phyloP scores from a whole-genome alignment of 92 coral and sea anemone species.

The Meandrina meandrites region DNA sequence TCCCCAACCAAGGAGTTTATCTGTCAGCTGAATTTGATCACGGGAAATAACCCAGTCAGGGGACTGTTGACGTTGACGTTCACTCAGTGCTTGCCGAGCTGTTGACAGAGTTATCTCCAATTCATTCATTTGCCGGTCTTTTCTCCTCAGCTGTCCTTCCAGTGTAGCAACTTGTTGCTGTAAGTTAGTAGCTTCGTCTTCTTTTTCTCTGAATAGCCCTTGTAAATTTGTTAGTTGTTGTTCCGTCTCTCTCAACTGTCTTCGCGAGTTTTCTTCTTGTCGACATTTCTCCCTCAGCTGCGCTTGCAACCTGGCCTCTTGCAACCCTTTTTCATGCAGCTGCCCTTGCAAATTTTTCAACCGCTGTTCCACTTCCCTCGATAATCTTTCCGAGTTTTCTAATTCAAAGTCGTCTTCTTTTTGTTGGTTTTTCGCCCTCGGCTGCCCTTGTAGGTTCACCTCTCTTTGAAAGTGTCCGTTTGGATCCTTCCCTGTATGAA shows the following conservation, averaged over 20 bases:
- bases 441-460: not conserved
- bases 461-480: not conserved
- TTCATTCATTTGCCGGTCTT: not conserved
- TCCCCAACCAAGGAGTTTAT: conserved; percentile 47
- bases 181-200: not conserved
- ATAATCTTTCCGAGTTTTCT: not conserved
- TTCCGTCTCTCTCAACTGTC: not conserved
- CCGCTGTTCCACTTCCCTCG: not conserved
- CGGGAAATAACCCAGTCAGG: no score
- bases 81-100: conserved; percentile 1
- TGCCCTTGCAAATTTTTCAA: not conserved
- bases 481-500: no score
- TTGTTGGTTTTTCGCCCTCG: not conserved
- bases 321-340: not conserved
- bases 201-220: not conserved
- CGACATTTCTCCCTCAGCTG: not conserved
- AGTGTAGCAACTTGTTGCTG: not conserved
- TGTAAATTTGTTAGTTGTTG: not conserved
- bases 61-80: no score
- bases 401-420: not conserved
- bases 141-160: not conserved
- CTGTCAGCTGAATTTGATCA: not conserved
- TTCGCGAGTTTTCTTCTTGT: not conserved
- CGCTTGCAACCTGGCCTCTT: not conserved
- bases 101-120: not conserved